phyloP scores from a whole-genome alignment of 2,797 vertebrate genomes.

The Trachurus trachurus region DNA sequence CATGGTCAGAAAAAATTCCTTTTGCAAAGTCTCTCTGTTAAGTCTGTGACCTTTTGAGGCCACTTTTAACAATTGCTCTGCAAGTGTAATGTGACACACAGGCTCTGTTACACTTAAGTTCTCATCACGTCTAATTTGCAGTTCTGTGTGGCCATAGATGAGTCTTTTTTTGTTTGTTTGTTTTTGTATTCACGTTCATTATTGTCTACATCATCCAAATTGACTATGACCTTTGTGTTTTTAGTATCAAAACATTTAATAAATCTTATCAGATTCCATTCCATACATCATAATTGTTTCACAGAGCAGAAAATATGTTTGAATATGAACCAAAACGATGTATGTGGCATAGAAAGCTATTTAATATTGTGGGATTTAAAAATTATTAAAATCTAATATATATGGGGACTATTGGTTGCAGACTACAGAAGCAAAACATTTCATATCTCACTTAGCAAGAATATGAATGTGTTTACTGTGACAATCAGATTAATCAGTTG shows the following conservation, averaged over 20 bases:
- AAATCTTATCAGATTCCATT: not conserved
- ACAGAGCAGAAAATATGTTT: not conserved
- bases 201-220: too few species aligned
- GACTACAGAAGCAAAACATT: too few species aligned
- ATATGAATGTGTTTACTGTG: not conserved
- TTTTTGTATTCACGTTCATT: not conserved
- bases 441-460: not conserved
- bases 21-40: constrained; percentile 5
- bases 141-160: not conserved
- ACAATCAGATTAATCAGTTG: not conserved
- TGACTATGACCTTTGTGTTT: not conserved
- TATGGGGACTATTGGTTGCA: too few species aligned
- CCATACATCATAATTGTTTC: not conserved
- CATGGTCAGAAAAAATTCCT: constrained; percentile 10
- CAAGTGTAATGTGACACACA: constrained; percentile 34
- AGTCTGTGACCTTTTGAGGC: constrained; percentile 58
- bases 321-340: not conserved
- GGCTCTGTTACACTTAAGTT: constrained; percentile 28
- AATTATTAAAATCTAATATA: too few species aligned
- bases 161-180: too few species aligned
- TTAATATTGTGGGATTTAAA: too few species aligned
- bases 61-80: constrained; percentile 50
- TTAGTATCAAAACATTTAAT: not conserved
- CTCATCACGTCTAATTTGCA: not conserved
- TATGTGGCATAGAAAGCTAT: too few species aligned